Conservation (phyloP, 2,888 invertebrate species). For the Watsonalla cultraria region DNA sequence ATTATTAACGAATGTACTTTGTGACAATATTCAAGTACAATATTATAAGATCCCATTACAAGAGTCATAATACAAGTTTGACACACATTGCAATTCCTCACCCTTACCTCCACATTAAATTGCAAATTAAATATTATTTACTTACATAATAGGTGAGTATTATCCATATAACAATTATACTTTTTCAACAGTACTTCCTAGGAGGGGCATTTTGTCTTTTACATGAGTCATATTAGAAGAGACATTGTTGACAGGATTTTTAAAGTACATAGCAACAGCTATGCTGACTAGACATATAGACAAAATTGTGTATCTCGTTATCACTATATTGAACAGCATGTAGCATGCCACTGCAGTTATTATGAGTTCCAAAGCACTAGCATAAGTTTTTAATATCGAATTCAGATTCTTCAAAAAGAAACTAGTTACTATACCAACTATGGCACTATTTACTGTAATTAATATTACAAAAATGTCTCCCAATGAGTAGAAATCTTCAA, state of each 20-base stretch:
- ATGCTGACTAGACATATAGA: slow-evolving; percentile 90
- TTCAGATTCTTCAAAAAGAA: slow-evolving; percentile 95
- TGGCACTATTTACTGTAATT: slow-evolving; percentile 92
- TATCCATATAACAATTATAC: neutral
- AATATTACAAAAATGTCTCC: slow-evolving; percentile 85
- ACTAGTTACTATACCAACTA: slow-evolving; percentile 95
- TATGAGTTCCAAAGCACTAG: slow-evolving; percentile 93
- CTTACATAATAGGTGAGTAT: too few relatives aligned
- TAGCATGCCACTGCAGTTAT: slow-evolving; percentile 94
- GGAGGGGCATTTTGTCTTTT: slow-evolving; percentile 47
- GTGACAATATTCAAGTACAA: too few relatives aligned
- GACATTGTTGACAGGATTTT: slow-evolving; percentile 88
- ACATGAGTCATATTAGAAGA: slow-evolving; percentile 16
- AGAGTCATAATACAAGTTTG: too few relatives aligned
- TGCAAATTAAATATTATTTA: too few relatives aligned
- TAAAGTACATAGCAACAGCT: slow-evolving; percentile 92
- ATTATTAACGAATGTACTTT: too few relatives aligned
- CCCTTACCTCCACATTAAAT: too few relatives aligned
- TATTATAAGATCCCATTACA: too few relatives aligned
- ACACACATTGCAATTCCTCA: too few relatives aligned
- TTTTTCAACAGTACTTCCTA: slow-evolving; percentile 37
- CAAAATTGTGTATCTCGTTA: slow-evolving; percentile 88
- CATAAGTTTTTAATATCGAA: slow-evolving; percentile 97
- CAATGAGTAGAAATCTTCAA: slow-evolving; percentile 78
- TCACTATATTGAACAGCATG: slow-evolving; percentile 90